Base-by-base conservation (phyloP, 2,888 invertebrate species). In the Polydrusus pterygomalis region DNA sequence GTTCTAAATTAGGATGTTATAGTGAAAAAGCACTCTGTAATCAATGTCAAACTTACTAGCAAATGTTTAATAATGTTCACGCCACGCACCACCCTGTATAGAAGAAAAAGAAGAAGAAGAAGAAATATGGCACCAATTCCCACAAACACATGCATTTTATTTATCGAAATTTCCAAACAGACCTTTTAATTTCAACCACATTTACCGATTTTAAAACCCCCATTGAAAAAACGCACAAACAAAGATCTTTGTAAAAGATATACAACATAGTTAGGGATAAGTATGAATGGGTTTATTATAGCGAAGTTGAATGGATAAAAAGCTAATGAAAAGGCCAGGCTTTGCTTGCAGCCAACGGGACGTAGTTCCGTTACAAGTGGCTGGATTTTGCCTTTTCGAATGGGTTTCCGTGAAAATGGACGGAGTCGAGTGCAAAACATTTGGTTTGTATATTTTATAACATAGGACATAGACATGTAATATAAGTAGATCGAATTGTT, bases 331-430 rank as follows among this genome's bases (percentile, higher is more conserved):
- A 69, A 20, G 70, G 64, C 56, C n/a, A n/a, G 25, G 2, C 64
- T 65, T 20, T 69, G 17, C 70, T 70, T 62, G 64, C 47, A 54
- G 56, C 47, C 70, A 74, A 70, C 74, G 74, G 74, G 70, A 64
- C 74, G 74, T 64, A 70, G 74, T 74, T 70, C 74, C 74, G 74
- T 74, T 65, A 74, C 70, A 70, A 74, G 69, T 74, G 74, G 56
- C 17, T 62, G 64, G 49, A 20, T 34, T 25, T 54, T 63, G 70
- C 38, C 40, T 49, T 64, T 63, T 49, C 25, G n/a, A 64, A 47
- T 64, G 6, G 30, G 47, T 64, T 64, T 49, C 47, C 49, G 49
- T 49, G 47, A 64, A 64, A 64, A 64, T 38, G 9, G 17, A 7
- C 20, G 1, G 1, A 15, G 43, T 38, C 15, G 38, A 11, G 11